A percentile compares a stretch with the other conserved stretches of the same genome.
Conservation (phyloP, 2,113 vertebrate genomes). For the Cyphomyrus plagiostoma region DNA sequence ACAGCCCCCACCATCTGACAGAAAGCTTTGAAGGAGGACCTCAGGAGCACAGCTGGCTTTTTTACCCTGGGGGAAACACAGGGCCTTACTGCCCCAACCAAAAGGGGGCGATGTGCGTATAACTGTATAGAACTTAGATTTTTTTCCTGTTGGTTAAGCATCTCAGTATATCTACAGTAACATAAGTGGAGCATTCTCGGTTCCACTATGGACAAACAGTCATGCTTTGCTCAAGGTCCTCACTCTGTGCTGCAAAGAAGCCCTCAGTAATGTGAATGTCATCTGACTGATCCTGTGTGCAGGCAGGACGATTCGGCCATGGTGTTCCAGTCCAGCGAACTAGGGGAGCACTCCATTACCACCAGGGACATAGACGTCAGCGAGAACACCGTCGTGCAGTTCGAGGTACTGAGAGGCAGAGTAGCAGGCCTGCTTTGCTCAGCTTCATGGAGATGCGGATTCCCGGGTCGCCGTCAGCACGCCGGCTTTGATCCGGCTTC, state of each 20-base stretch:
- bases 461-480: neutral
- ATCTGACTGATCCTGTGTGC: slow-evolving; percentile 29
- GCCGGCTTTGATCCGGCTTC: neutral
- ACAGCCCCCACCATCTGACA: slow-evolving; percentile 75
- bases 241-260: neutral
- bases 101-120: slow-evolving; percentile 82
- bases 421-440: neutral
- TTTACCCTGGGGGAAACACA: slow-evolving; percentile 92
- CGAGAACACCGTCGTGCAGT: slow-evolving; percentile 94
- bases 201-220: neutral
- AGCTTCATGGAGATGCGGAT: neutral
- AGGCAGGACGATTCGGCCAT: slow-evolving; percentile 95
- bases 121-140: neutral
- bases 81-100: slow-evolving; percentile 95
- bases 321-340: slow-evolving; percentile 92
- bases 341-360: slow-evolving; percentile 92
- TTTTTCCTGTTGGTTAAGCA: neutral
- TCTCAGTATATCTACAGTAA: neutral
- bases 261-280: neutral
- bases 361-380: slow-evolving; percentile 87
- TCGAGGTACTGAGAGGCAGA: slow-evolving; percentile 70
- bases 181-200: neutral
- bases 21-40: slow-evolving; percentile 91
- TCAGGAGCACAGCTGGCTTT: slow-evolving; percentile 88
- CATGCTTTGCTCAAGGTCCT: neutral